Conservation (phyloP, 2,113 vertebrate species). For the Pygoscelis adeliae region DNA sequence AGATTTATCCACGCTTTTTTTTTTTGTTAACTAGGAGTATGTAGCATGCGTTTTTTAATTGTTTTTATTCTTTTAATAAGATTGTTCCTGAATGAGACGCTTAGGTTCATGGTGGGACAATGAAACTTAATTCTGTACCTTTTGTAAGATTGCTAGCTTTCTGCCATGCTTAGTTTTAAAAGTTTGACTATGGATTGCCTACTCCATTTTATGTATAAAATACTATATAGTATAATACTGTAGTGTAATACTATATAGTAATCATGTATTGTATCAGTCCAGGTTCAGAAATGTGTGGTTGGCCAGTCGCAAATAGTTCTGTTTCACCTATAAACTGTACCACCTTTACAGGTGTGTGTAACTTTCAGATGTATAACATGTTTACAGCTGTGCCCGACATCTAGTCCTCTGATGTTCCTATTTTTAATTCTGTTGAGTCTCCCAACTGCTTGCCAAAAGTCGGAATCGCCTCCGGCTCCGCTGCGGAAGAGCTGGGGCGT, state of each 20-base stretch:
- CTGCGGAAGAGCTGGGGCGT: slow-evolving; percentile 55
- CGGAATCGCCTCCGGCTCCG: slow-evolving; percentile 44
- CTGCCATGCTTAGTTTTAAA: slow-evolving; percentile 66
- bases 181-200: slow-evolving; percentile 74
- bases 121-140: slow-evolving; percentile 55
- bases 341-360: slow-evolving; percentile 71
- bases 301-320: slow-evolving; percentile 74
- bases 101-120: slow-evolving; percentile 61
- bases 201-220: slow-evolving; percentile 74
- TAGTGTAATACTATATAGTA: slow-evolving; percentile 30
- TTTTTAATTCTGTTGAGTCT: slow-evolving; percentile 71
- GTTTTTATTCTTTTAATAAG: slow-evolving; percentile 63
- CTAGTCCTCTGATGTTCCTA: slow-evolving; percentile 67
- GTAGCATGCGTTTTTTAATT: slow-evolving; percentile 49
- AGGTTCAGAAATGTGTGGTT: slow-evolving; percentile 76
- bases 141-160: slow-evolving; percentile 64
- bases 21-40: not conserved
- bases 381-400: slow-evolving; percentile 77
- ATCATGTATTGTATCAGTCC: slow-evolving; percentile 73
- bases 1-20: slow-evolving; percentile 6
- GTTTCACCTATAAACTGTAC: slow-evolving; percentile 77
- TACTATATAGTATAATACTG: slow-evolving; percentile 57
- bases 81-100: slow-evolving; percentile 62
- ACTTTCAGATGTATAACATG: slow-evolving; percentile 76
- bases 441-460: slow-evolving; percentile 81